Percentiles rank a stretch among this genome's conserved stretches.
Conservation (phyloP, 2,888 invertebrate genomes). For the Calliphora vomitoria region DNA sequence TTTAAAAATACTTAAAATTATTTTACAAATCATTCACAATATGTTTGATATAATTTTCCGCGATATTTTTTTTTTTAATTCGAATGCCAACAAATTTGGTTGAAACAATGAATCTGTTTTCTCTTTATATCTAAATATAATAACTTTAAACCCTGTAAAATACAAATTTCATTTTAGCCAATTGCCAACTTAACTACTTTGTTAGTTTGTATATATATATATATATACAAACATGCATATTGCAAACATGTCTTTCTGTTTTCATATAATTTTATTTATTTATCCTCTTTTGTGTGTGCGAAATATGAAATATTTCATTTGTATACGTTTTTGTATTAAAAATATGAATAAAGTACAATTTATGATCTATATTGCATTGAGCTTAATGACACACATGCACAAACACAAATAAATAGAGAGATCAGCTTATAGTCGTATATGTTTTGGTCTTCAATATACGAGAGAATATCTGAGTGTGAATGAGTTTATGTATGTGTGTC, state of each 20-base stretch:
- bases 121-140: too few relatives aligned
- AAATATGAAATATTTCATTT: conserved; percentile 46
- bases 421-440: conserved; percentile 34
- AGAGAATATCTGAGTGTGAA: too few relatives aligned
- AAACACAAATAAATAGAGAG: conserved; percentile 27
- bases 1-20: too few relatives aligned
- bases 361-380: conserved; percentile 54
- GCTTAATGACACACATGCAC: conserved; percentile 44
- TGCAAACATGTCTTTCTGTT: conserved; percentile 4
- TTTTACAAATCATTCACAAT: too few relatives aligned
- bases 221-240: background rate
- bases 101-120: too few relatives aligned
- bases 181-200: conserved; percentile 8
- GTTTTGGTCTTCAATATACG: background rate
- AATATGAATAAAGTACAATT: conserved; percentile 53
- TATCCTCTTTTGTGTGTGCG: conserved; percentile 23
- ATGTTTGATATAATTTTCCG: too few relatives aligned
- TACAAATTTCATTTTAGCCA: too few relatives aligned
- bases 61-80: too few relatives aligned
- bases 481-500: background rate
- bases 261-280: conserved; percentile 38
- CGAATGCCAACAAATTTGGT: too few relatives aligned
- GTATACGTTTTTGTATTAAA: conserved; percentile 43
- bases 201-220: background rate
- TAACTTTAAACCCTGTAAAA: too few relatives aligned